Base-by-base conservation (phyloP, 2,888 invertebrate genomes). In the Tiliacea aurago region DNA sequence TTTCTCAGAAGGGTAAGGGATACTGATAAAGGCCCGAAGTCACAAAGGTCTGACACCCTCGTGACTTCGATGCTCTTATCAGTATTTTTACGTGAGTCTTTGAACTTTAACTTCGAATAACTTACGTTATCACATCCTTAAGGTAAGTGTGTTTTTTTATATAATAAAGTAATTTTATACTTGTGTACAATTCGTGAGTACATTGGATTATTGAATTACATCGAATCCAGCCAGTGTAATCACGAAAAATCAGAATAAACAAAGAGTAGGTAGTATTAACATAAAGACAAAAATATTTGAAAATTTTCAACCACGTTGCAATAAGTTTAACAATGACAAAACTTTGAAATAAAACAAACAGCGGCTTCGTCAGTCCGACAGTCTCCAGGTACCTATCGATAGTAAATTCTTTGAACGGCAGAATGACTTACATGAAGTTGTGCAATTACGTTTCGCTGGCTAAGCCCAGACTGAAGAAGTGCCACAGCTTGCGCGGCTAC, bases 1-100 rank as follows among this genome's bases (percentile, higher is more conserved):
- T 53, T 11, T 59, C 56, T 53, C n/a, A 3, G 15, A 79, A 70
- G 47, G 66, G 37, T 69, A 66, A 58, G 45, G 28, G 33, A 28
- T 20, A 47, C 55, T 66, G 68, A 80, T 77, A 77, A 66, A 53
- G 9, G 37, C 20, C 68, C 56, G 43, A 65, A 69, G 56, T 80
- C 58, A 23, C n/a, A 43, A 65, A 76, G 82, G 64, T 65, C 67
- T 62, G 33, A 33, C 77, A 72, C 47, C 45, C 53, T 10, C 20
- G 61, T 51, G 47, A 56, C 76, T 64, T 23, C n/a, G 41, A 68
- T 6, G 59, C 13, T 56, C 71, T 81, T 81, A 68, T 81, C 77
- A 61, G 67, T 53, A 61, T 68, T 80, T 80, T 76, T 81, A 66
- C 59, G 28, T 64, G 33, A 43, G n/a, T 37, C 56, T 65, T 62